These are phyloP conservation scores for Epizoanthus fatuus DNA, from an alignment of 92 coral and sea anemone species.

Conservation along the genomic window DNA sequence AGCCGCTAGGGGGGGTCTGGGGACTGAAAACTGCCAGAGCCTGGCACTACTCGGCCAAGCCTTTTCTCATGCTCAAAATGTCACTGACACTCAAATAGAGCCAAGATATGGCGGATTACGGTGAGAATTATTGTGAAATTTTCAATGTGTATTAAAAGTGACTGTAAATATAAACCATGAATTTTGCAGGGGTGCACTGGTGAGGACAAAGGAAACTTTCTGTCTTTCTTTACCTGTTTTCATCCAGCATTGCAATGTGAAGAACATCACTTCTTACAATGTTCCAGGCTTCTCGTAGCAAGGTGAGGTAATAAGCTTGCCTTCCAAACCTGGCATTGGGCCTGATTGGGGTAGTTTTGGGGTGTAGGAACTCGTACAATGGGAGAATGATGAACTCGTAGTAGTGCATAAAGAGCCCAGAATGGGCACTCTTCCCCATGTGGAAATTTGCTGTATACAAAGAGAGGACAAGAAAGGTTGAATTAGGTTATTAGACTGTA, in stretches of 20 bases:
- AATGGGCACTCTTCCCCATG: constrained; percentile 55
- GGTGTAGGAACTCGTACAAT: constrained; percentile 46
- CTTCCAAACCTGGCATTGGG: constrained; percentile 63
- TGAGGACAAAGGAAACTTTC: not conserved
- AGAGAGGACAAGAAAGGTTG: constrained; percentile 20
- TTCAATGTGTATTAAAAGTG: not conserved
- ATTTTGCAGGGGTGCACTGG: not conserved
- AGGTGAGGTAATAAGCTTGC: constrained; percentile 42
- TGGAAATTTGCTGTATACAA: constrained; percentile 50
- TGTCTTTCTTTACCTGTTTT: constrained; percentile 22
- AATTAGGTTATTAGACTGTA: too few species aligned
- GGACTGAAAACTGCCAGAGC: too few species aligned
- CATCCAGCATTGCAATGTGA: constrained; percentile 14
- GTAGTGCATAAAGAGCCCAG: constrained; percentile 52
- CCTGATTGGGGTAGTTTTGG: constrained; percentile 55
- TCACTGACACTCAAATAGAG: too few species aligned
- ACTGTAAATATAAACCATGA: not conserved
- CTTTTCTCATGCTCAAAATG: too few species aligned
- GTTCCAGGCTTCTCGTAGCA: constrained; percentile 56
- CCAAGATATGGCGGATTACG: too few species aligned
- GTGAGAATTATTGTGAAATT: too few species aligned
- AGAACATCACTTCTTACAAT: constrained; percentile 35
- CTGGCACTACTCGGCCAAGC: too few species aligned
- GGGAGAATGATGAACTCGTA: constrained; percentile 45
- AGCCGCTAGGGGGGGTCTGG: too few species aligned